Evolutionary conservation across 2,113 vertebrate species (phyloP), one percentile per base, ranked within the genome.

Genomic region (Rhynchopsitta pachyrhyncha): DNA sequence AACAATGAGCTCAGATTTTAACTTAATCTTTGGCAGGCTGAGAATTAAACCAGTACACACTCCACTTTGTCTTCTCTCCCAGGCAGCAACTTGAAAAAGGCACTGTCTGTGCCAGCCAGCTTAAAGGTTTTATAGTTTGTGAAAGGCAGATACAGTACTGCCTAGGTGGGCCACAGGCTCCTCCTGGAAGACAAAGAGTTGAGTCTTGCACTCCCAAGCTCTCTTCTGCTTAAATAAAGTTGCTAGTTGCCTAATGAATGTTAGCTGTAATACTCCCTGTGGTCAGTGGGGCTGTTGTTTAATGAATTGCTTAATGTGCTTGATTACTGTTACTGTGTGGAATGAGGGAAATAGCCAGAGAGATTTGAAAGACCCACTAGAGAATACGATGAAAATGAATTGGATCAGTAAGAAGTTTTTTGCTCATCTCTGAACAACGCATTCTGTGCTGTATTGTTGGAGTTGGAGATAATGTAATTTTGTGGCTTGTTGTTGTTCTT

Each of bases 281-380:
- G 98, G 98, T 98, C 98, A 98, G 98, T 93, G 95, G 96, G 97
- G 96, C 98, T 98, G 98, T 98, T 98, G 98, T 98, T 98, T 98
- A 98, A 98, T 98, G 98, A 98, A 98, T 98, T 98, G 98, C 98
- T 98, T 98, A 98, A 98, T 98, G 98, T 98, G 98, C 98, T 98
- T 98, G 98, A 98, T 98, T 98, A 98, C 98, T 98, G 98, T 97
- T 98, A 98, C 98, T 98, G 83, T 98, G 97, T 97, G 98, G 98
- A 98, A 98, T 97, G 98, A 98, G 96, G 96, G 97, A 98, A 98
- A 98, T 97, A 98, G 98, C 98, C 97, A 98, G 97, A 98, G 98
- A 98, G 98, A 98, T 97, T 97, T 98, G 98, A 98, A 98, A 98
- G 97, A 97, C 98, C 97, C 98, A 98, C 98, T 98, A 95, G 98